Evolutionary conservation across 2,797 vertebrate species (phyloP).

Genomic region (Phrynocephalus guinanensis): DNA sequence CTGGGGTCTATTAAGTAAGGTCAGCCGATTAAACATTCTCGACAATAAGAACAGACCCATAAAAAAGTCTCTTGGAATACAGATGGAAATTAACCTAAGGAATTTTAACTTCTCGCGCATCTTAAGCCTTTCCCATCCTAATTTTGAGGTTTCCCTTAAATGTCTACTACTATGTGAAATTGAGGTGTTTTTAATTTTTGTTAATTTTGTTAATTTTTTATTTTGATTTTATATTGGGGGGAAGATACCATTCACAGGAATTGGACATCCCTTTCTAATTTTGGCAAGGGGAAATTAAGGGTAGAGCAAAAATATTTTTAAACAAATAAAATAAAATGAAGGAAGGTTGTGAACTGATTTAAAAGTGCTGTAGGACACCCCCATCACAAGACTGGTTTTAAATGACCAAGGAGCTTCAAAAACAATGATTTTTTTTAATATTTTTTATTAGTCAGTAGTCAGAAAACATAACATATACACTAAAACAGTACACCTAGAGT

Average conservation of each 20-base stretch:
- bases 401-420: neutral
- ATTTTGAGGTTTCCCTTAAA: neutral
- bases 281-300: neutral
- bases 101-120: neutral
- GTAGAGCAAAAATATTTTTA: too few species aligned
- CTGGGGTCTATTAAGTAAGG: too few species aligned
- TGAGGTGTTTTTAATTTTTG: neutral
- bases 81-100: neutral
- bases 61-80: neutral
- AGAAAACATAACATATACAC: too few species aligned
- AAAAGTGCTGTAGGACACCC: neutral
- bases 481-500: too few species aligned
- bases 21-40: neutral
- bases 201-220: too few species aligned
- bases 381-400: neutral
- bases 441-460: too few species aligned
- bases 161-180: neutral
- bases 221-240: too few species aligned
- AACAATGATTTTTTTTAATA: too few species aligned
- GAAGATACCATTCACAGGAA: neutral
- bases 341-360: neutral
- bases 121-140: neutral
- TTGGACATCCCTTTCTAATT: neutral
- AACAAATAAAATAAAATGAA: neutral
- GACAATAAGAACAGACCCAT: neutral